These are phyloP conservation scores for Pogonognathellus flavescens DNA, from an alignment of 1,140 invertebrate genomes.

Conservation along the genomic window DNA sequence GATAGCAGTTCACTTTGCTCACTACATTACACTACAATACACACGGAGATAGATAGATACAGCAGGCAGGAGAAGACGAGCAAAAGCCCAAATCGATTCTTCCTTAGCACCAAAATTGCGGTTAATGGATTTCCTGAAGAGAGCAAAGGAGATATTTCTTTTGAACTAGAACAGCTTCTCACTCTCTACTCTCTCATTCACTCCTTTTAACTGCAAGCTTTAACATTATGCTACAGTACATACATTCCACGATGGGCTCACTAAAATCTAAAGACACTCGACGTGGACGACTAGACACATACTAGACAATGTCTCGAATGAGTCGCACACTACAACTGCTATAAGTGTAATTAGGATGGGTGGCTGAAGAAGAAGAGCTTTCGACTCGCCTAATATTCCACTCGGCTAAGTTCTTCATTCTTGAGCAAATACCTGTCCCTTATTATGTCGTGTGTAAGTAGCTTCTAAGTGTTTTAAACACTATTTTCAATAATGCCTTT, in stretches of 20 bases:
- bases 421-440: conserved; percentile 28
- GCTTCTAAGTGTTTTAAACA: conserved; percentile 32
- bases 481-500: conserved; percentile 18
- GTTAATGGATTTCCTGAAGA: conserved; percentile 45
- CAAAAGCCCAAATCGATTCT: conserved; percentile 41
- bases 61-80: not conserved
- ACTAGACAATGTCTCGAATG: not conserved
- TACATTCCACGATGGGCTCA: not conserved
- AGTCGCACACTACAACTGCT: not conserved
- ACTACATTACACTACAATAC: conserved; percentile 32
- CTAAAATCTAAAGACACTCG: not conserved
- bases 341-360: not conserved
- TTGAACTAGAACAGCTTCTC: conserved; percentile 44
- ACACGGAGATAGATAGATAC: not conserved
- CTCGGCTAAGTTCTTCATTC: not conserved
- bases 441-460: not conserved
- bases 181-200: conserved; percentile 28
- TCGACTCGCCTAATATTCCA: not conserved
- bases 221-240: conserved; percentile 13
- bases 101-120: conserved; percentile 41
- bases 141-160: conserved; percentile 50
- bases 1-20: conserved; percentile 14
- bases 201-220: conserved; percentile 25
- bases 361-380: not conserved
- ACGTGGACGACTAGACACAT: not conserved